Evolutionary conservation across 1,140 invertebrate genomes (phyloP).

Genomic region (Heliconius himera): DNA sequence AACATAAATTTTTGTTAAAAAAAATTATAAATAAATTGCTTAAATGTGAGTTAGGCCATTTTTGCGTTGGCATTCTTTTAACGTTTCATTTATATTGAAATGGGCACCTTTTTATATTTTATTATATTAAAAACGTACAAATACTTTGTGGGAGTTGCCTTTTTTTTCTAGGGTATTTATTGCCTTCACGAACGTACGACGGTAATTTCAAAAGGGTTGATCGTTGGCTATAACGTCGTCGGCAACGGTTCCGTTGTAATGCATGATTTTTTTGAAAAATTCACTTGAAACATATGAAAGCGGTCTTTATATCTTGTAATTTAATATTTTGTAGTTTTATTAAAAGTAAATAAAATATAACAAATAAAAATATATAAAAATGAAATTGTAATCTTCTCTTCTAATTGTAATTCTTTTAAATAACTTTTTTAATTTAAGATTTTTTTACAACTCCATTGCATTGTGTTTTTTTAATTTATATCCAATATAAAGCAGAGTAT

Average conservation of each 20-base stretch:
- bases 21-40: background rate
- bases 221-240: slow-evolving; percentile 65
- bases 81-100: background rate
- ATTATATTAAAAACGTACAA: background rate
- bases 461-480: no score
- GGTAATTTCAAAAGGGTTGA: slow-evolving; percentile 82
- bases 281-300: background rate
- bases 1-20: background rate
- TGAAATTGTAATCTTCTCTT: no score
- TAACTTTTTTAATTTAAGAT: no score
- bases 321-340: background rate
- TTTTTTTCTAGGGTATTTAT: slow-evolving; percentile 19
- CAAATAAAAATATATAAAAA: no score
- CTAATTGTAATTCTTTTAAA: no score
- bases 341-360: no score
- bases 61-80: background rate
- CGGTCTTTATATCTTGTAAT: slow-evolving; percentile 11
- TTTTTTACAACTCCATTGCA: no score
- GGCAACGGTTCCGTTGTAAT: slow-evolving; percentile 64
- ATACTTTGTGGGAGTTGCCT: background rate
- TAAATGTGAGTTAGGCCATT: background rate
- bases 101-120: background rate
- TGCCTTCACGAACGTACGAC: slow-evolving; percentile 64
- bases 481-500: no score
- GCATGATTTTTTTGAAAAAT: slow-evolving; percentile 45